Conservation (phyloP, 2,888 invertebrate genomes). For the Exocentrus adspersus region DNA sequence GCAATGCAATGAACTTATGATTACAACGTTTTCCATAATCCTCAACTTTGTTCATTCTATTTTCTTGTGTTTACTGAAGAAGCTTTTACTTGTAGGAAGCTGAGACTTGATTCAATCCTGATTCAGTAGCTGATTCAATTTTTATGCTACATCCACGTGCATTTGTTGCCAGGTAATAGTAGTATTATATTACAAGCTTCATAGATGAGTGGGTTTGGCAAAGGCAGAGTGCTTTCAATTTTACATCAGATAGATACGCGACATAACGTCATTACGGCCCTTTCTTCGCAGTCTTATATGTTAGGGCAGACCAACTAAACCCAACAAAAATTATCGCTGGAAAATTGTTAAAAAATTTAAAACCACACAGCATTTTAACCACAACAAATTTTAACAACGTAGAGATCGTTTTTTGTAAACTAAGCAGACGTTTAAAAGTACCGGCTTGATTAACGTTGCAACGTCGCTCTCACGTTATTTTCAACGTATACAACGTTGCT, state of each 20-base stretch:
- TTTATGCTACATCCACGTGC: constrained; percentile 5
- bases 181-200: constrained; percentile 4
- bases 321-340: neutral
- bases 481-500: no score
- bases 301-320: neutral
- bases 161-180: constrained; percentile 6
- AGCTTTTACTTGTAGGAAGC: no score
- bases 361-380: neutral
- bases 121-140: neutral
- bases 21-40: no score
- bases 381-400: neutral
- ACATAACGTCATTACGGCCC: neutral
- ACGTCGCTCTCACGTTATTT: no score
- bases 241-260: constrained; percentile 5
- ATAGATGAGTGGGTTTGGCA: constrained; percentile 8
- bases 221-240: constrained; percentile 10
- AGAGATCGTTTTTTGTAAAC: neutral
- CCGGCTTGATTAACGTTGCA: no score
- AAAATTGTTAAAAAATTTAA: neutral
- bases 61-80: no score
- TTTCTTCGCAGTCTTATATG: neutral
- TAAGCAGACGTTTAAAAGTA: neutral
- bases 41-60: no score
- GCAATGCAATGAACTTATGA: no score
- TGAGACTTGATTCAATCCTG: no score